Conservation (phyloP, 2,113 vertebrate genomes). For the Rhombomys opimus region DNA sequence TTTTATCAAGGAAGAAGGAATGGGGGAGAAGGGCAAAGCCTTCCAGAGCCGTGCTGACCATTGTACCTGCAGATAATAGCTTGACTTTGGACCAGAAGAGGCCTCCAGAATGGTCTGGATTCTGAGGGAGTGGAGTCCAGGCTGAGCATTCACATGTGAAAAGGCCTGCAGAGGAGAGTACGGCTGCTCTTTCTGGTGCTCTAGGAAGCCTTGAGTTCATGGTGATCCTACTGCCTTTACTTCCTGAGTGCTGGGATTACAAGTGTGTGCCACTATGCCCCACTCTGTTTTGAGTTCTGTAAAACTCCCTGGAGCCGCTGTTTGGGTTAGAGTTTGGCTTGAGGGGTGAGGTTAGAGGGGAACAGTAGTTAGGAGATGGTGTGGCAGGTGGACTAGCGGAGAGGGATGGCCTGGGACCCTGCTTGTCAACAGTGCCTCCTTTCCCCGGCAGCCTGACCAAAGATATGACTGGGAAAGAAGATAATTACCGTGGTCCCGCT, state of each 20-base stretch:
- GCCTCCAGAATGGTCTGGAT: not conserved
- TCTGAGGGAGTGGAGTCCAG: not conserved
- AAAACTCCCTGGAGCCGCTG: not conserved
- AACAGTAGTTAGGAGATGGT: accelerated
- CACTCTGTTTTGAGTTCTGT: not conserved
- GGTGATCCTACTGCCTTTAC: not conserved
- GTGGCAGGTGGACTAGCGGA: not conserved
- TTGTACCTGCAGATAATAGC: not conserved
- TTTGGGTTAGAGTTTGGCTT: not conserved
- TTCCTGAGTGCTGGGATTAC: not conserved
- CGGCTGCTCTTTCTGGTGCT: not conserved
- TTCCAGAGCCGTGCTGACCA: not conserved
- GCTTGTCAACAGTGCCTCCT: not conserved
- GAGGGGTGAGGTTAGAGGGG: not conserved
- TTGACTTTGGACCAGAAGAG: not conserved
- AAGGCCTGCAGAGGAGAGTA: not conserved
- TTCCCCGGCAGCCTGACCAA: slow-evolving; percentile 88
- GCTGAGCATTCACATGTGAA: not conserved
- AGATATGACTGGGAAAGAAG: slow-evolving; percentile 92
- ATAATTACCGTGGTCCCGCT: slow-evolving; percentile 90
- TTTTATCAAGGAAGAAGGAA: not conserved
- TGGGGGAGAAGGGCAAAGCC: not conserved
- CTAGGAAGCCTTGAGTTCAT: not conserved
- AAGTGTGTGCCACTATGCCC: not conserved
- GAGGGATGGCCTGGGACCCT: not conserved